Base-by-base conservation (phyloP, 2,113 vertebrate genomes). In the Stegostoma tigrinum region DNA sequence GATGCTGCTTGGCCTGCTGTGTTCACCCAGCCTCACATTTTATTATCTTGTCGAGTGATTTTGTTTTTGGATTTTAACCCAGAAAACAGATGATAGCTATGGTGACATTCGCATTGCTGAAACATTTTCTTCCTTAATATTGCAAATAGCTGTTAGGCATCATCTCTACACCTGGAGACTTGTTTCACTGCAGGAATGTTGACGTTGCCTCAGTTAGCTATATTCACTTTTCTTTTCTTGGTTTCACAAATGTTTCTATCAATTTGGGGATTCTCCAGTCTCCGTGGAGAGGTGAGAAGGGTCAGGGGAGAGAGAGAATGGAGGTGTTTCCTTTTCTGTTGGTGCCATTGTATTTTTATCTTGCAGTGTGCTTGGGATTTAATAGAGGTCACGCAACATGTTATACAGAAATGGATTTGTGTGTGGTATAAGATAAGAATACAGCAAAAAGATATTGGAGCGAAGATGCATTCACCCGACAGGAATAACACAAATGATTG, bases 361-460 rank as follows among this genome's bases (percentile, higher is more conserved):
- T 38, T 66, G 55, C 55, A 66, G 61, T 83, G 38, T 30, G 61
- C 8, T 91, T 17, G n/a, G 61, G 89, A 91, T 91, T 91, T 91
- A 91, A 66, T 66, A 66, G 55, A 91, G 61, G 89, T 64, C 55
- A 91, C 61, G 19, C 55, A 64, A 91, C 19, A 8, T 64, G 34
- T 66, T 91, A 91, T n/a, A 19, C 89, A 91, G 55, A 61, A 91
- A 66, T 64, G 89, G 30, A 91, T 91, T 91, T 91, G 89, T 91
- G 55, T 34, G 14, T 0, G 30, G 55, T 90, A 34, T 64, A 64
- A 91, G 89, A 91, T n/a, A 91, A 91, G 89, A 91, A 38, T 34
- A 61, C 89, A n/a, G 55, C 5, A 19, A 91, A 91, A 38, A 91
- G 89, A 64, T 91, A 66, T 66, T 61, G 89, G 34, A 91, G 89